Evolutionary conservation across 2,113 vertebrate species (phyloP).

Genomic region (Pluvianellus socialis): DNA sequence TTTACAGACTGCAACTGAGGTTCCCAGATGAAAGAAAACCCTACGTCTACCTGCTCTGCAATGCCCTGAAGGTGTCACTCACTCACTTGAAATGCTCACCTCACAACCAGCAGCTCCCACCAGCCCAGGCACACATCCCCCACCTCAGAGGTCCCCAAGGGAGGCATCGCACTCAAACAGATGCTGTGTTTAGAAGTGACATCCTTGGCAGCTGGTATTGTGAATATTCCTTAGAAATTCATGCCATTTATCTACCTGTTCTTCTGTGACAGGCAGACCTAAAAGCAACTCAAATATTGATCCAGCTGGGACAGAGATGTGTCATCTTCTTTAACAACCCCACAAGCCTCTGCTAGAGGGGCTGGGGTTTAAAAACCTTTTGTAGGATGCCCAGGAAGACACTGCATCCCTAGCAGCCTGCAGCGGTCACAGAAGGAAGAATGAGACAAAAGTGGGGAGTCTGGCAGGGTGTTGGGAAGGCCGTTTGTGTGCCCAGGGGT

Average conservation of each 20-base stretch:
- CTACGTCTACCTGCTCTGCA: background rate
- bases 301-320: background rate
- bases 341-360: background rate
- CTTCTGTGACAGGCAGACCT: background rate
- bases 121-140: background rate
- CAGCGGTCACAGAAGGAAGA: background rate
- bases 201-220: background rate
- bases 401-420: background rate
- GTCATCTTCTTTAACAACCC: background rate
- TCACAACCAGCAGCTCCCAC: background rate
- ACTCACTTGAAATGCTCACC: background rate
- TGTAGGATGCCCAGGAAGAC: background rate
- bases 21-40: background rate
- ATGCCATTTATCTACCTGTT: background rate
- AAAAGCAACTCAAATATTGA: slow-evolving; percentile 28
- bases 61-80: slow-evolving; percentile 4
- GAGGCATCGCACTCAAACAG: background rate
- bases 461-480: background rate
- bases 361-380: background rate
- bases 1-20: background rate
- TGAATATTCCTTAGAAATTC: slow-evolving; percentile 7
- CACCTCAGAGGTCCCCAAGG: background rate
- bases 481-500: background rate
- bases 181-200: background rate
- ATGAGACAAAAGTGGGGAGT: rapidly evolving